Evolutionary conservation across 2,113 vertebrate species (phyloP).

Genomic region (Vulpes ferrilata): DNA sequence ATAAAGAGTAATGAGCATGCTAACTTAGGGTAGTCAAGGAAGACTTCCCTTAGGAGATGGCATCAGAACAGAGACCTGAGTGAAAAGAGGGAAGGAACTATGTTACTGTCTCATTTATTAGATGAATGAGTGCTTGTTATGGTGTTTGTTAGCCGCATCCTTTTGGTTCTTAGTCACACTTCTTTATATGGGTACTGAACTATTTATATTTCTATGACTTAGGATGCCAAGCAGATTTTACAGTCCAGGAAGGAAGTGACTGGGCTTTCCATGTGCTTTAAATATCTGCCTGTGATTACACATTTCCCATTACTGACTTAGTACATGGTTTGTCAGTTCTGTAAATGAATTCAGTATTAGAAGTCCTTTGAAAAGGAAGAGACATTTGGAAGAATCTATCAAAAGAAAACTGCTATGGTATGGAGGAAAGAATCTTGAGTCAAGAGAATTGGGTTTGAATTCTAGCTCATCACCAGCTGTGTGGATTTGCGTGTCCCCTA

Average conservation of each 20-base stretch:
- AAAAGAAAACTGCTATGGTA: not conserved
- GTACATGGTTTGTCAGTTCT: conserved; percentile 38
- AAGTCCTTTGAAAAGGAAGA: conserved; percentile 26
- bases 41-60: not conserved
- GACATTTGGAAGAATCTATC: conserved; percentile 14
- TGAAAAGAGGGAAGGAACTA: not conserved
- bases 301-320: conserved; percentile 39
- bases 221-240: conserved; percentile 58
- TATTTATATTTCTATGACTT: conserved; percentile 75
- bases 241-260: conserved; percentile 58
- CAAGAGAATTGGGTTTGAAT: conserved; percentile 15
- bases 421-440: not conserved
- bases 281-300: conserved; percentile 61
- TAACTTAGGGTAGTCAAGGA: conserved; percentile 5
- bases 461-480: not conserved
- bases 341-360: conserved; percentile 1
- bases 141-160: conserved; percentile 15
- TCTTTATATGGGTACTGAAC: conserved; percentile 54
- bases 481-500: not conserved
- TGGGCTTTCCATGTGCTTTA: conserved; percentile 50
- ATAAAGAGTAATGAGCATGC: not conserved
- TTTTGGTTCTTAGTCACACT: conserved; percentile 70
- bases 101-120: not conserved
- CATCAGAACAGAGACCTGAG: not conserved
- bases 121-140: not conserved